Conservation (phyloP, 2,113 vertebrate species). For the Anas platyrhynchos region DNA sequence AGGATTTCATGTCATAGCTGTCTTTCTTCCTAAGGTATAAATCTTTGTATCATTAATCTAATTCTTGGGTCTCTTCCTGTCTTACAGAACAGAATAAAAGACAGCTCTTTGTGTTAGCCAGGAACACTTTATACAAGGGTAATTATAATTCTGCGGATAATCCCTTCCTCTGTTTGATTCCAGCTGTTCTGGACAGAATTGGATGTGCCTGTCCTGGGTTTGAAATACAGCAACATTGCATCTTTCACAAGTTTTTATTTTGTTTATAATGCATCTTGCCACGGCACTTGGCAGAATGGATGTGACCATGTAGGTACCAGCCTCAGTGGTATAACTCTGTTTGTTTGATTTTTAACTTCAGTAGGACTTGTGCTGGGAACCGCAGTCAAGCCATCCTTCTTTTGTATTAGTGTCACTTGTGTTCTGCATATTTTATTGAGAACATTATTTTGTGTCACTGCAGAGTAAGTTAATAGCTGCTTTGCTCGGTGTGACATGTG, state of each 20-base stretch:
- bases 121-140: not conserved
- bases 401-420: not conserved
- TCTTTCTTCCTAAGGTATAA: not conserved
- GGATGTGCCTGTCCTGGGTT: not conserved
- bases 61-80: not conserved
- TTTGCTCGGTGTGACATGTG: not conserved
- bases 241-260: not conserved
- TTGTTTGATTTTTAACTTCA: not conserved
- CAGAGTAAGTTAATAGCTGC: not conserved
- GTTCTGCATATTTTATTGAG: not conserved
- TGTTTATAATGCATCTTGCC: not conserved
- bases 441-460: not conserved
- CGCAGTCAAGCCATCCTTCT: not conserved
- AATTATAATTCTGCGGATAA: not conserved
- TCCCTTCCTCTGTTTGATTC: not conserved
- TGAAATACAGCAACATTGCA: not conserved
- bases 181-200: not conserved
- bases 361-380: not conserved
- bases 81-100: not conserved
- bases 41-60: not conserved
- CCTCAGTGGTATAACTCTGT: not conserved
- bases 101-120: not conserved
- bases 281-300: not conserved
- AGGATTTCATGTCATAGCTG: not conserved
- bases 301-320: not conserved